Evolutionary conservation across 2,888 invertebrate genomes (phyloP).

Genomic region (Strigamia maritima): DNA sequence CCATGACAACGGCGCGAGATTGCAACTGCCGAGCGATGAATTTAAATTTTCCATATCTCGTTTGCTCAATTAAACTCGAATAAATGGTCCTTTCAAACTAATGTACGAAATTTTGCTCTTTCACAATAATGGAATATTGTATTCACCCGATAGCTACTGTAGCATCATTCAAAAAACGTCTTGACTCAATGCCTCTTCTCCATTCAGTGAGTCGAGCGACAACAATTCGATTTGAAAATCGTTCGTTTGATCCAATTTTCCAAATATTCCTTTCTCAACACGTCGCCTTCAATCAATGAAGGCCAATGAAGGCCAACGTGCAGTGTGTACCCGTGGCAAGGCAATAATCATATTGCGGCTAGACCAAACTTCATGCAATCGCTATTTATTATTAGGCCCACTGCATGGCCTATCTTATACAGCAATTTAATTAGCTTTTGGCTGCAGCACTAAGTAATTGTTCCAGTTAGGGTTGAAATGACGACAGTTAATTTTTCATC

Average conservation of each 20-base stretch:
- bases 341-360: too few relatives aligned
- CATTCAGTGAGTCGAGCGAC: not conserved
- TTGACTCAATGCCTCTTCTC: not conserved
- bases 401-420: too few relatives aligned
- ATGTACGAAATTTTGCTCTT: not conserved
- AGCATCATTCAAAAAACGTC: not conserved
- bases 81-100: not conserved
- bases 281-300: not conserved
- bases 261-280: not conserved
- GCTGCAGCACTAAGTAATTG: too few relatives aligned
- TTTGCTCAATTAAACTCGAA: slow-evolving; percentile 12
- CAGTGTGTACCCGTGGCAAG: too few relatives aligned
- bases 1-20: not conserved
- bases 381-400: too few relatives aligned
- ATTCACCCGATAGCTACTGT: not conserved
- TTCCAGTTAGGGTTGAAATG: too few relatives aligned
- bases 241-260: not conserved
- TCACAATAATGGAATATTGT: not conserved
- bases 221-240: not conserved
- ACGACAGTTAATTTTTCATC: too few relatives aligned
- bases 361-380: too few relatives aligned
- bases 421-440: too few relatives aligned
- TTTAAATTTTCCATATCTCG: slow-evolving; percentile 16
- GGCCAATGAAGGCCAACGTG: not conserved
- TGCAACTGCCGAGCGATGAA: not conserved